These are phyloP conservation scores for Chymomyza fuscimana DNA, from an alignment of 2,888 invertebrate species.

Conservation along the genomic window DNA sequence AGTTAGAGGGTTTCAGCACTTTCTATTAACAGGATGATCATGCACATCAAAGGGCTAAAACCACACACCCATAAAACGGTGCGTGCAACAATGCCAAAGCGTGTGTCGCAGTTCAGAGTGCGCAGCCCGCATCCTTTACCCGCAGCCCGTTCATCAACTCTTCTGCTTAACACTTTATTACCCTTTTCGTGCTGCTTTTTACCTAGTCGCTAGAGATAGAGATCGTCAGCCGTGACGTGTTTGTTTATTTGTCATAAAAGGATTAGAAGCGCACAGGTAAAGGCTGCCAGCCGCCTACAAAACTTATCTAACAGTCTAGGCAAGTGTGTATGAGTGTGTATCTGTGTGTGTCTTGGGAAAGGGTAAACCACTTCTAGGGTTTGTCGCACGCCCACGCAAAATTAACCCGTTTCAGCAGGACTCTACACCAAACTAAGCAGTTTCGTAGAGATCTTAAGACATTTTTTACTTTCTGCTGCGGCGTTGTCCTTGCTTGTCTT, in stretches of 20 bases:
- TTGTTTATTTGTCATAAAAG: conserved; percentile 77
- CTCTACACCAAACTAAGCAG: not conserved
- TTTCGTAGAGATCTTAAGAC: not conserved
- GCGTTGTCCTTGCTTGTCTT: conserved; percentile 23
- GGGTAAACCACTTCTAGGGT: conserved; percentile 35
- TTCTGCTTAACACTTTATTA: conserved; percentile 55
- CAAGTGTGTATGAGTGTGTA: not conserved
- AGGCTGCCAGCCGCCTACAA: conserved; percentile 39
- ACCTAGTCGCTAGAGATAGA: conserved; percentile 42
- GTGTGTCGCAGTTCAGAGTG: conserved; percentile 25
- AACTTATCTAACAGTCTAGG: not conserved
- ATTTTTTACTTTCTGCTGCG: not conserved
- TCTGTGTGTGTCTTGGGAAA: conserved; percentile 3
- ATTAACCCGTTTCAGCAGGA: conserved; percentile 59
- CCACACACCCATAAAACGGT: conserved; percentile 78
- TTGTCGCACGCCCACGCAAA: conserved; percentile 47
- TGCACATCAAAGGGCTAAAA: conserved; percentile 78
- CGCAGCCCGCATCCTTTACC: conserved; percentile 17
- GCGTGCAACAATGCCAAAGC: conserved; percentile 55
- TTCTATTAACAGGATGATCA: conserved; percentile 78
- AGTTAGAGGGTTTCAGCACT: conserved; percentile 32
- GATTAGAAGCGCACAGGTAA: conserved; percentile 75
- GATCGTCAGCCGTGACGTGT: conserved; percentile 52
- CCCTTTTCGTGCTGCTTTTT: conserved; percentile 64
- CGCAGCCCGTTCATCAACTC: conserved; percentile 50